A percentile compares a stretch with the other conserved stretches of the same genome.
Conservation (phyloP, 2,888 invertebrate genomes). For the Embidobia sp. region DNA sequence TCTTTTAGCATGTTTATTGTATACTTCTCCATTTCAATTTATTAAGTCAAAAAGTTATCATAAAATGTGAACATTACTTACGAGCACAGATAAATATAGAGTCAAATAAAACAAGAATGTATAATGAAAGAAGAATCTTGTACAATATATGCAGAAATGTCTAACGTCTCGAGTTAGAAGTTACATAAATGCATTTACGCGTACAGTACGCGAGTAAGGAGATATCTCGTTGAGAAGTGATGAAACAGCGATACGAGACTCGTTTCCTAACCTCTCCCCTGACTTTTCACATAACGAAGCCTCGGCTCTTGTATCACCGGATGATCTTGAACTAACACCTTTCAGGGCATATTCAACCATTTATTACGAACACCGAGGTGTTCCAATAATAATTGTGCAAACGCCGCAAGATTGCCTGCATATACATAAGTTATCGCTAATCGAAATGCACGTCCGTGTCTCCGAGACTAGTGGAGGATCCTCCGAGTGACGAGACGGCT, state of each 20-base stretch:
- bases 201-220: conserved; percentile 55
- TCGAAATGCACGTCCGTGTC: conserved; percentile 64
- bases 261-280: conserved; percentile 58
- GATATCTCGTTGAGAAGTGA: conserved; percentile 64
- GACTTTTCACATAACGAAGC: conserved; percentile 60
- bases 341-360: conserved; percentile 78
- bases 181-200: conserved; percentile 65
- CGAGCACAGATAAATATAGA: conserved; percentile 37
- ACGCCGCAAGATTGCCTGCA: conserved; percentile 75
- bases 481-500: conserved; percentile 49
- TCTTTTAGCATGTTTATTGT: conserved; percentile 1
- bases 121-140: conserved; percentile 57
- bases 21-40: conserved; percentile 29
- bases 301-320: conserved; percentile 73
- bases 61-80: conserved; percentile 50
- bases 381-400: conserved; percentile 81
- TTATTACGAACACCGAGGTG: conserved; percentile 78
- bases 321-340: conserved; percentile 81
- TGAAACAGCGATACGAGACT: conserved; percentile 66
- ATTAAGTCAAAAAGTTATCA: conserved; percentile 41
- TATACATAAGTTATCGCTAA: conserved; percentile 78
- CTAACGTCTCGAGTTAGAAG: conserved; percentile 57
- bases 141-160: conserved; percentile 52
- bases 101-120: conserved; percentile 54
- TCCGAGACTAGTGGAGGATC: conserved; percentile 46